Evolutionary conservation across 2,888 invertebrate genomes (phyloP).

Genomic region (Plebejus anna): DNA sequence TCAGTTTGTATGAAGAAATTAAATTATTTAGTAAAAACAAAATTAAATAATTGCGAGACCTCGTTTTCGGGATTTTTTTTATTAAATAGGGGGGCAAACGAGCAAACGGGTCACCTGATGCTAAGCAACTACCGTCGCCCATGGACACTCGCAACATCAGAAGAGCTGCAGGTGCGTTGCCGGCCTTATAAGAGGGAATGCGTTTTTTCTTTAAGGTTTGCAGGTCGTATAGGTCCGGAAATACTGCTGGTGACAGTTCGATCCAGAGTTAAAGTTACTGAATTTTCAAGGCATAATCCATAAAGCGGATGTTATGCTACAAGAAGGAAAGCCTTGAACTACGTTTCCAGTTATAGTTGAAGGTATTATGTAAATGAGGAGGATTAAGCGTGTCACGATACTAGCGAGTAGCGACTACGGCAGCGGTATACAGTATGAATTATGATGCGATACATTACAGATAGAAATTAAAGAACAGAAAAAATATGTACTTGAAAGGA

Average conservation of each 20-base stretch:
- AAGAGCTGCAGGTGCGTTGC: too few relatives aligned
- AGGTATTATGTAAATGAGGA: constrained; percentile 55
- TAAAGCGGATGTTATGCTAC: constrained; percentile 11
- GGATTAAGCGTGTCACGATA: constrained; percentile 55
- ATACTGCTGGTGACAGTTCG: too few relatives aligned
- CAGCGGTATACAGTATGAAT: neutral
- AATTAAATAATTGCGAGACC: neutral
- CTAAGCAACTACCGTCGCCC: too few relatives aligned
- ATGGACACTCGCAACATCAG: too few relatives aligned
- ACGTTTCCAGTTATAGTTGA: constrained; percentile 26
- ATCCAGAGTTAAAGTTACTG: neutral
- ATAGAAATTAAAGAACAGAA: too few relatives aligned
- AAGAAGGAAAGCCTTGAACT: constrained; percentile 28
- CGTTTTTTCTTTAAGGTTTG: too few relatives aligned
- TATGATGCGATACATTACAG: neutral
- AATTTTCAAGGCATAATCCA: constrained; percentile 20
- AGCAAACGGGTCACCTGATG: too few relatives aligned
- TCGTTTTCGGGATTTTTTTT: neutral
- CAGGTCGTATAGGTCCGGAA: too few relatives aligned
- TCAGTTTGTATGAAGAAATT: neutral
- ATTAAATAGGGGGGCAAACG: too few relatives aligned
- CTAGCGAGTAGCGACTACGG: constrained; percentile 32
- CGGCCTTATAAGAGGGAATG: too few relatives aligned
- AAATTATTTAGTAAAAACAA: neutral
- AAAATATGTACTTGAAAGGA: neutral